Evolutionary conservation across 2,797 vertebrate genomes (phyloP).

Genomic region (Bucorvus abyssinicus): DNA sequence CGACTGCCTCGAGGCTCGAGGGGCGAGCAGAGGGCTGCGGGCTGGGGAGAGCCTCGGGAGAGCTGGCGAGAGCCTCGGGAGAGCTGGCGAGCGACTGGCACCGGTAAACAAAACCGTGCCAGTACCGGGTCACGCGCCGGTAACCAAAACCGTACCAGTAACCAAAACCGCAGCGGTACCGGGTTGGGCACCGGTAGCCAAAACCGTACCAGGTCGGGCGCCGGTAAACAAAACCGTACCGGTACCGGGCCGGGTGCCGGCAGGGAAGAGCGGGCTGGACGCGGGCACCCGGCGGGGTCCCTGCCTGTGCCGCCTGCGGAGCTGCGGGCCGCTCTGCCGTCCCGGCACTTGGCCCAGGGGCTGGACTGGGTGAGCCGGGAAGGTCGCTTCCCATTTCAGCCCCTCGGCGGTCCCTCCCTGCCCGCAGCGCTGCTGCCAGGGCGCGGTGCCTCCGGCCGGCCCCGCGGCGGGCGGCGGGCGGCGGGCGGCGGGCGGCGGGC

Average conservation of each 20-base stretch:
- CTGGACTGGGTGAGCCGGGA: background rate
- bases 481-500: too few relatives aligned
- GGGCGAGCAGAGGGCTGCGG: background rate
- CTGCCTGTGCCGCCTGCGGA: too few relatives aligned
- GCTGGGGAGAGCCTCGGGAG: background rate
- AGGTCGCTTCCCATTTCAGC: background rate
- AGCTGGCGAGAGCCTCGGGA: too few relatives aligned
- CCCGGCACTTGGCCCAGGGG: background rate
- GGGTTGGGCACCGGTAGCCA: too few relatives aligned
- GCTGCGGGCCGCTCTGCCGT: background rate
- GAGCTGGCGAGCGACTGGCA: too few relatives aligned
- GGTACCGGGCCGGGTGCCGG: background rate
- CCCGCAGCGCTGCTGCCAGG: background rate
- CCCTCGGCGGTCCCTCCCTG: fast-evolving
- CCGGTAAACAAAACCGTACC: background rate
- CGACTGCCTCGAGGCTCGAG: background rate
- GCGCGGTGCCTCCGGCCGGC: too few relatives aligned
- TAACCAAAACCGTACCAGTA: too few relatives aligned
- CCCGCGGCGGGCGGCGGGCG: too few relatives aligned
- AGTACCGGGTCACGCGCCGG: too few relatives aligned
- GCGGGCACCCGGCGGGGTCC: background rate
- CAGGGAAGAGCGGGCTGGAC: background rate
- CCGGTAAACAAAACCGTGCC: too few relatives aligned
- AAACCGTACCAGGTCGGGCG: too few relatives aligned
- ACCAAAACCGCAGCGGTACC: too few relatives aligned